A percentile compares a stretch with the other conserved stretches of the same genome.
These are phyloP conservation scores for Sitta carolinensis DNA, from an alignment of 2,797 vertebrate genomes.

Conservation along the genomic window DNA sequence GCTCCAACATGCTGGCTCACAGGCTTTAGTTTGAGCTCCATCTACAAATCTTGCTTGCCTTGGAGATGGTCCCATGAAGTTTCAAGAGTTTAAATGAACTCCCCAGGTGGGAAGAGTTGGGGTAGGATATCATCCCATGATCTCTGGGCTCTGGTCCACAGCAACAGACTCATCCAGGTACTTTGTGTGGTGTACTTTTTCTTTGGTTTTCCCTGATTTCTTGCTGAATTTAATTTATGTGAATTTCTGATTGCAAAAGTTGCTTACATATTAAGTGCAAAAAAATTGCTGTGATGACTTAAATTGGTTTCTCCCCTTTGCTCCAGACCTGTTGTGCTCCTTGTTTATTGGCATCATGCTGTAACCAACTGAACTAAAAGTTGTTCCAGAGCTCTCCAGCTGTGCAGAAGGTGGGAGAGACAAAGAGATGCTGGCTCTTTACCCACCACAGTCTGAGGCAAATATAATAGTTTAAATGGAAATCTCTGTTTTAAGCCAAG, in stretches of 20 bases:
- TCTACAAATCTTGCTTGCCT: background rate
- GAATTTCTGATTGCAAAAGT: background rate
- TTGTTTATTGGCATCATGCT: background rate
- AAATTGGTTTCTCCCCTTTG: background rate
- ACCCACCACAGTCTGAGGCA: background rate
- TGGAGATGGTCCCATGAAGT: background rate
- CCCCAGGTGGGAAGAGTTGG: background rate
- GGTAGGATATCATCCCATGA: accelerated
- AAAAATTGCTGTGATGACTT: background rate
- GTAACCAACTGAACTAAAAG: background rate
- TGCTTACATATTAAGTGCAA: background rate
- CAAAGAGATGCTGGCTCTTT: background rate
- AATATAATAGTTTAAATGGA: background rate
- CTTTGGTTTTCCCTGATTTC: background rate
- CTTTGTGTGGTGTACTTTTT: background rate
- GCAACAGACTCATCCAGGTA: background rate
- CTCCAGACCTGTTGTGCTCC: background rate
- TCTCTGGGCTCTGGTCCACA: background rate
- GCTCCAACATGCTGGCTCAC: background rate
- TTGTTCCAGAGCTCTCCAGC: background rate
- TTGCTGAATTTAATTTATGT: background rate
- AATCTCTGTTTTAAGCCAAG: conserved; percentile 30
- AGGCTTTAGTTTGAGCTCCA: background rate
- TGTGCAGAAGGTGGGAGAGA: background rate
- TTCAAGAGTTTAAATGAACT: background rate